Percentiles rank a stretch among this genome's conserved stretches.
phyloP scores from a whole-genome alignment of 1,140 invertebrate species.

The Bombyx mandarina region DNA sequence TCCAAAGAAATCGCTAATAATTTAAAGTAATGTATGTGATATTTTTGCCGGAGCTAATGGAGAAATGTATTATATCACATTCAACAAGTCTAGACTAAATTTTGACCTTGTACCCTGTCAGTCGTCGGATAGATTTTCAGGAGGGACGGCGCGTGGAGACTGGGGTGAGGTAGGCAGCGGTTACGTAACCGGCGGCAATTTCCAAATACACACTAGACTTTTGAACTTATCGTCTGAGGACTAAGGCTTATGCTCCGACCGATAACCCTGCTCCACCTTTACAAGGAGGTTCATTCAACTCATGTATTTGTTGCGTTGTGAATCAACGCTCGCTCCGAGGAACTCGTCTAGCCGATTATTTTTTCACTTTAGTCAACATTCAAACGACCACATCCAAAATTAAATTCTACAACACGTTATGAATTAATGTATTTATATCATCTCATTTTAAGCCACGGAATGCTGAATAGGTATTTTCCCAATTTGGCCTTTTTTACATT shows the following conservation, averaged over 20 bases:
- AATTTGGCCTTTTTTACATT: too few relatives aligned
- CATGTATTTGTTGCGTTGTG: slow-evolving; percentile 8
- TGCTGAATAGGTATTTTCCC: too few relatives aligned
- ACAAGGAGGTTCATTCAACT: slow-evolving; percentile 41
- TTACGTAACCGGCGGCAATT: slow-evolving; percentile 26
- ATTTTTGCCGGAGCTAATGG: neutral
- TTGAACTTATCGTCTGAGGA: slow-evolving; percentile 40
- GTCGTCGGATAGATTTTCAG: slow-evolving; percentile 7
- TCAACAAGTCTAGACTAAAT: slow-evolving; percentile 33
- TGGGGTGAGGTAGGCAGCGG: slow-evolving; percentile 13
- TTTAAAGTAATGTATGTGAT: neutral
- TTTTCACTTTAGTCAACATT: slow-evolving; percentile 1
- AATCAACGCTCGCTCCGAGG: slow-evolving; percentile 9
- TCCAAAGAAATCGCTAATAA: neutral
- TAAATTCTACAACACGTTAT: too few relatives aligned
- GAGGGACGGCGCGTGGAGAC: slow-evolving; percentile 11
- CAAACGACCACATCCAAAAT: too few relatives aligned
- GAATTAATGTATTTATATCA: too few relatives aligned
- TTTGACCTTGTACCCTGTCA: slow-evolving; percentile 18
- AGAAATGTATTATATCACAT: slow-evolving; percentile 6
- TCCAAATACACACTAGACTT: slow-evolving; percentile 28
- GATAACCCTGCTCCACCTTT: slow-evolving; percentile 41
- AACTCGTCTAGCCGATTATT: slow-evolving; percentile 10
- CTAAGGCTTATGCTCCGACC: slow-evolving; percentile 37
- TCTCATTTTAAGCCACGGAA: too few relatives aligned